Conservation (phyloP, 2,113 vertebrate species). For the Benthochromis sp. region DNA sequence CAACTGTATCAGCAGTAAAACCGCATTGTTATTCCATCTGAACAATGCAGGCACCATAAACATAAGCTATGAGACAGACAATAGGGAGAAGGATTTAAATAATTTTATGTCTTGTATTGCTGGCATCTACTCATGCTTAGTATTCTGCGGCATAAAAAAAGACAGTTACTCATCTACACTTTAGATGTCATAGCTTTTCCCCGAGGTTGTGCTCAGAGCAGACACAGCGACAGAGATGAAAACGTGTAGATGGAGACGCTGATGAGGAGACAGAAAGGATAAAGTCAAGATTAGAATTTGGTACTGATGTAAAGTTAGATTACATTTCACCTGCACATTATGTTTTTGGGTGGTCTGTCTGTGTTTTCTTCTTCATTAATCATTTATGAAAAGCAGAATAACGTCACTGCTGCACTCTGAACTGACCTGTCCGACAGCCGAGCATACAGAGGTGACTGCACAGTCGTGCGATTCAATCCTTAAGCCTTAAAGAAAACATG, state of each 20-base stretch:
- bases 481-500: neutral
- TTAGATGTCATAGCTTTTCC: neutral
- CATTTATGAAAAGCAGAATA: neutral
- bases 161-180: neutral
- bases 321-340: neutral
- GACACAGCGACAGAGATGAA: neutral
- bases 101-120: neutral
- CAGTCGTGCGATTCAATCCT: neutral
- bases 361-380: neutral
- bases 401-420: neutral
- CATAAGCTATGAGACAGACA: neutral
- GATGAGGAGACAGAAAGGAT: neutral
- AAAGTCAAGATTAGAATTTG: neutral
- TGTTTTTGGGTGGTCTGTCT: neutral
- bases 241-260: neutral
- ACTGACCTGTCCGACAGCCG: neutral
- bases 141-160: neutral
- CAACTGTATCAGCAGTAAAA: neutral
- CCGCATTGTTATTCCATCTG: neutral
- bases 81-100: neutral
- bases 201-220: neutral
- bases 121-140: neutral
- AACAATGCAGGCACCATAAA: neutral
- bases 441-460: neutral
- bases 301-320: neutral